phyloP scores from a whole-genome alignment of 2,888 invertebrate species.

The Odiellus spinosus region DNA sequence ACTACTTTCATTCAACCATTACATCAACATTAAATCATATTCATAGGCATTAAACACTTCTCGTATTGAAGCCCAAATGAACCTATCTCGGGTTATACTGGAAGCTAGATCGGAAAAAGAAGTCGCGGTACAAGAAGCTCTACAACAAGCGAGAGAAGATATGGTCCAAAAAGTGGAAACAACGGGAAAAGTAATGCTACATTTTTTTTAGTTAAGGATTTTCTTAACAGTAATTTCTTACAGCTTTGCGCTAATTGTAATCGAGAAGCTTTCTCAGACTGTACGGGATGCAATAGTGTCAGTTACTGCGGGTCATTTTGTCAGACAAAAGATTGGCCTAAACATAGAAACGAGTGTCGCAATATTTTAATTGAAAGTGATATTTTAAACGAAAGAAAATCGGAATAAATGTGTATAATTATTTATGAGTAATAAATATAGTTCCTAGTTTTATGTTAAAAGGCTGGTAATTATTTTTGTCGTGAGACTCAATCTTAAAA shows the following conservation, averaged over 20 bases:
- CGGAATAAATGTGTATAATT: too few relatives aligned
- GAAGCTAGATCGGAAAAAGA: conserved; percentile 29
- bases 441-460: too few relatives aligned
- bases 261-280: conserved; percentile 69
- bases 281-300: conserved; percentile 66
- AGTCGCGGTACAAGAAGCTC: conserved; percentile 28
- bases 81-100: conserved; percentile 26
- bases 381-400: too few relatives aligned
- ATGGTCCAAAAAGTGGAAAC: neutral
- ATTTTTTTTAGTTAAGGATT: conserved; percentile 27
- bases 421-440: too few relatives aligned
- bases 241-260: conserved; percentile 72
- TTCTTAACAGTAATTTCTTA: conserved; percentile 20
- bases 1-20: neutral
- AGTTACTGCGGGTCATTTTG: conserved; percentile 81
- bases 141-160: conserved; percentile 10
- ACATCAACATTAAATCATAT: neutral
- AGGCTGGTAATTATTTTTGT: too few relatives aligned
- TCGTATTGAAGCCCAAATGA: conserved; percentile 28
- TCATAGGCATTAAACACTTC: conserved; percentile 26
- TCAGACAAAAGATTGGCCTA: conserved; percentile 75
- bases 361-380: too few relatives aligned
- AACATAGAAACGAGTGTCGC: conserved; percentile 42
- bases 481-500: too few relatives aligned
- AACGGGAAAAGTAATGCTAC: neutral